Evolutionary conservation across 30 jellyfish, hydroid and myxozoan genomes (phyloP).

Genomic region (Rhopilema esculentum): DNA sequence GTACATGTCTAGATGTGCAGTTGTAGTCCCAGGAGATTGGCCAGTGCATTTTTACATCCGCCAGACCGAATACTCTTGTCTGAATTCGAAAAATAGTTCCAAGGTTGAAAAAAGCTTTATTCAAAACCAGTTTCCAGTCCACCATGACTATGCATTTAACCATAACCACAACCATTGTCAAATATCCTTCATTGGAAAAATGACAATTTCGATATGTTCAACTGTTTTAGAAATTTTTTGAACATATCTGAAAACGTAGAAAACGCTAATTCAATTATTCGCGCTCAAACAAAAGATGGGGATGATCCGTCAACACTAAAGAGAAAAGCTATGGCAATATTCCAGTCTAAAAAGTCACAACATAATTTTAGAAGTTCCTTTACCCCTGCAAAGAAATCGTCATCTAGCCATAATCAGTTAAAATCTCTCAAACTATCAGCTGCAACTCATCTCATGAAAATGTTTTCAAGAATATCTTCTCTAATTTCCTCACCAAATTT

Average conservation of each 20-base stretch:
- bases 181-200: neutral
- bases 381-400: slow-evolving; percentile 8
- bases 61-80: neutral
- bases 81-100: neutral
- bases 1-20: neutral
- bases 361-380: slow-evolving; percentile 5
- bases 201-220: neutral
- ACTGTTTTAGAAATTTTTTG: neutral
- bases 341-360: neutral
- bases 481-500: neutral
- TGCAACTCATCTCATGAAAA: neutral
- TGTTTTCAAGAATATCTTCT: slow-evolving; percentile 7
- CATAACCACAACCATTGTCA: slow-evolving; percentile 1
- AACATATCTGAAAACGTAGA: neutral
- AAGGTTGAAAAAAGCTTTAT: neutral
- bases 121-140: slow-evolving; percentile 6
- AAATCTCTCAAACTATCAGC: slow-evolving; percentile 10
- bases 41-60: slow-evolving; percentile 19
- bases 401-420: neutral
- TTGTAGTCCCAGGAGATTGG: slow-evolving; percentile 19
- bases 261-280: slow-evolving; percentile 6
- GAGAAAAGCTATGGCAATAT: slow-evolving; percentile 8
- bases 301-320: slow-evolving; percentile 7
- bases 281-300: slow-evolving; percentile 15
- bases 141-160: slow-evolving; percentile 4